phyloP scores from a whole-genome alignment of 2,888 invertebrate genomes.

The Agrypnus murinus region DNA sequence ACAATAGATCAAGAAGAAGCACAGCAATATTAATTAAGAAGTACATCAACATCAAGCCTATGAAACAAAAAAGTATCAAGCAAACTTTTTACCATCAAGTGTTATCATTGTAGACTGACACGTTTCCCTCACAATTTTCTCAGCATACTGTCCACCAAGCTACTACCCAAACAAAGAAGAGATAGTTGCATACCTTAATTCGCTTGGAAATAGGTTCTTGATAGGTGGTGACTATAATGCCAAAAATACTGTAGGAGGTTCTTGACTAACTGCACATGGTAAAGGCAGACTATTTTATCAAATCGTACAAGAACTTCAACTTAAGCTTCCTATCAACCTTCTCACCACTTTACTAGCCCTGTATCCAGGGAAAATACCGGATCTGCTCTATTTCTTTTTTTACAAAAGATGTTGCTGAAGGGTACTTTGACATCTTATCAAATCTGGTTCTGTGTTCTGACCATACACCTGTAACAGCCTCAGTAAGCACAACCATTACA shows the following conservation, averaged over 20 bases:
- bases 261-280: slow-evolving; percentile 17
- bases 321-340: background rate
- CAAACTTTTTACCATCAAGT: background rate
- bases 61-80: slow-evolving; percentile 6
- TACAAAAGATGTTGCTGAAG: slow-evolving; percentile 18
- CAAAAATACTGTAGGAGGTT: slow-evolving; percentile 1
- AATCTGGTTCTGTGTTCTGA: slow-evolving; percentile 1
- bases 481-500: background rate
- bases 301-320: slow-evolving; percentile 12
- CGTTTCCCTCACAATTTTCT: background rate
- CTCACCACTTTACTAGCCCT: background rate
- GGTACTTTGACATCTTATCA: background rate
- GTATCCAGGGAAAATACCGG: slow-evolving; percentile 10
- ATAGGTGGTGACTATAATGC: slow-evolving; percentile 10
- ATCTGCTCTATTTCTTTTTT: slow-evolving; percentile 14
- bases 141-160: slow-evolving; percentile 1
- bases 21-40: slow-evolving; percentile 11
- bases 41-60: slow-evolving; percentile 5
- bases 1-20: background rate
- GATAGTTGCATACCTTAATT: slow-evolving; percentile 3
- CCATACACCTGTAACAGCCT: background rate
- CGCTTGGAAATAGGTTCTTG: background rate
- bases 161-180: slow-evolving; percentile 7
- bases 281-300: slow-evolving; percentile 20
- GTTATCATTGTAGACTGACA: background rate